phyloP scores from a whole-genome alignment of 2,888 invertebrate species.

The Argynnis bischoffii region DNA sequence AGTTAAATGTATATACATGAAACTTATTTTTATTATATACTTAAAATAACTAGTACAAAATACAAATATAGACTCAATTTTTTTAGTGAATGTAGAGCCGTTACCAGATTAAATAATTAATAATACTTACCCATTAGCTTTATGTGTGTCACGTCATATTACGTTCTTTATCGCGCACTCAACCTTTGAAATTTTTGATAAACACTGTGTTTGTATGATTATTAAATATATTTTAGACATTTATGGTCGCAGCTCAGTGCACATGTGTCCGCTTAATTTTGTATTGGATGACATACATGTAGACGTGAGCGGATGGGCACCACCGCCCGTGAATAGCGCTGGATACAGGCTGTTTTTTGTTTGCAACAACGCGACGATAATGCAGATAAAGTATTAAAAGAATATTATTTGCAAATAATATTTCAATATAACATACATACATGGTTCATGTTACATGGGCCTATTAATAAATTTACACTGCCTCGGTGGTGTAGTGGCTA shows the following conservation, averaged over 20 bases:
- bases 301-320: constrained; percentile 38
- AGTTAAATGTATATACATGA: no score
- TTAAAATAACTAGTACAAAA: no score
- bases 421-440: background rate
- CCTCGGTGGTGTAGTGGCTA: no score
- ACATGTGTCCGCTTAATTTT: constrained; percentile 29
- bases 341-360: constrained; percentile 48
- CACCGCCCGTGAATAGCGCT: constrained; percentile 32
- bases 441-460: no score
- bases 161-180: constrained; percentile 25
- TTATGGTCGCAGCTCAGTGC: constrained; percentile 18
- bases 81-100: no score
- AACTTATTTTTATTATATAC: no score
- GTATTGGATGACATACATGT: constrained; percentile 34
- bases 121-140: constrained; percentile 52
- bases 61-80: no score
- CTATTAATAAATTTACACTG: no score
- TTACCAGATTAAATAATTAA: background rate
- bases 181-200: constrained; percentile 7
- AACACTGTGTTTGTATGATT: constrained; percentile 21
- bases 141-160: constrained; percentile 52
- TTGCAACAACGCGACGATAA: constrained; percentile 13
- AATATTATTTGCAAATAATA: constrained; percentile 5
- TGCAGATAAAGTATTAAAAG: constrained; percentile 14
- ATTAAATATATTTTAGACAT: constrained; percentile 20